A percentile compares a stretch with the other conserved stretches of the same genome.
Evolutionary conservation across 2,888 invertebrate genomes (phyloP).

Genomic region (Luperina nickerlii): DNA sequence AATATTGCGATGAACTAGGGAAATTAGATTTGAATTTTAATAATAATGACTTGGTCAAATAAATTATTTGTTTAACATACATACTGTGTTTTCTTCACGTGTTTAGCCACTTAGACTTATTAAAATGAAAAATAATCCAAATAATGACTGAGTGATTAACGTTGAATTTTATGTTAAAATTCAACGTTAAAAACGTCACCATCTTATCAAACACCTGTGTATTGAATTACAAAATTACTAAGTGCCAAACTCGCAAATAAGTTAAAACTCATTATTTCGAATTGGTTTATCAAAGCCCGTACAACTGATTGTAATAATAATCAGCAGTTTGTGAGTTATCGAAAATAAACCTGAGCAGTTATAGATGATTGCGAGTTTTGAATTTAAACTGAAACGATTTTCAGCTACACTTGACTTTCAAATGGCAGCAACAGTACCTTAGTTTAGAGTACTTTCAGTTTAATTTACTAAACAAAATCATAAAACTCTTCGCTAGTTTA

Average conservation of each 20-base stretch:
- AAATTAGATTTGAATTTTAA: constrained; percentile 48
- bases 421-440: neutral
- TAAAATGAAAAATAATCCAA: neutral
- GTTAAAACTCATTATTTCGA: constrained; percentile 34
- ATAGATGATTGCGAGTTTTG: constrained; percentile 18
- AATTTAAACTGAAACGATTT: constrained; percentile 34
- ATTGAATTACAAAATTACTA: constrained; percentile 16
- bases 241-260: constrained; percentile 37
- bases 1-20: constrained; percentile 36
- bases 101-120: neutral
- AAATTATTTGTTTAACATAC: constrained; percentile 40
- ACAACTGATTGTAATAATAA: constrained; percentile 18
- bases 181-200: neutral
- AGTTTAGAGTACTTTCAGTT: neutral
- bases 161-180: too few species aligned
- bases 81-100: constrained; percentile 7
- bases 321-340: constrained; percentile 44
- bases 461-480: neutral
- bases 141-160: neutral
- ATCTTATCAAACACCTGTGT: neutral
- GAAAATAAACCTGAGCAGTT: constrained; percentile 37
- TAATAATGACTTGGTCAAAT: constrained; percentile 21
- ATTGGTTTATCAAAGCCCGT: constrained; percentile 26
- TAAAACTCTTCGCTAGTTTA: neutral
- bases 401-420: constrained; percentile 3